phyloP scores from a whole-genome alignment of 2,113 vertebrate genomes.

The Lanius ludovicianus region DNA sequence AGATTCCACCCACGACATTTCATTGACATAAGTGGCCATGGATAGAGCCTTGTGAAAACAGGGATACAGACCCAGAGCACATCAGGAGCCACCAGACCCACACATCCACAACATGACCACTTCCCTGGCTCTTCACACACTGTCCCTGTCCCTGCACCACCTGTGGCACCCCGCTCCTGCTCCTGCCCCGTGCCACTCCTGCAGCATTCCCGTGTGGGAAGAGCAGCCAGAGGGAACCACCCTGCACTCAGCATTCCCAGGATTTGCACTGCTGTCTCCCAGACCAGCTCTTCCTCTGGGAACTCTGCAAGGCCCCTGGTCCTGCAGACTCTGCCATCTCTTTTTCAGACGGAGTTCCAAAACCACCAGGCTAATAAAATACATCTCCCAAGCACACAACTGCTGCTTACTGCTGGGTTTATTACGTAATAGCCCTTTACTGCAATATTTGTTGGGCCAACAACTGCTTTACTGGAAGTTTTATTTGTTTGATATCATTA shows the following conservation, averaged over 20 bases:
- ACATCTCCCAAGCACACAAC: not conserved
- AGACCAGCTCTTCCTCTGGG: not conserved
- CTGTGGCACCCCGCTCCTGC: fast-evolving
- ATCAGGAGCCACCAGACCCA: not conserved
- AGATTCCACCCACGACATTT: not conserved
- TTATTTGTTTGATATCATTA: not conserved
- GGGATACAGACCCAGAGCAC: not conserved
- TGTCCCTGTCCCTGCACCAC: not conserved
- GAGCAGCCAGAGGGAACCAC: fast-evolving
- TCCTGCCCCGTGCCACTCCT: not conserved
- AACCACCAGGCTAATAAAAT: not conserved
- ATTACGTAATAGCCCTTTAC: not conserved
- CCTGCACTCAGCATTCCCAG: fast-evolving
- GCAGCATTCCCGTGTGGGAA: not conserved
- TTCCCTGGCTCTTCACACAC: not conserved
- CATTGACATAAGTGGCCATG: not conserved
- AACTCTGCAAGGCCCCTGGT: not conserved
- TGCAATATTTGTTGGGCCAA: not conserved
- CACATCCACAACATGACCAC: not conserved
- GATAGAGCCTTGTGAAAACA: not conserved
- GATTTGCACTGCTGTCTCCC: not conserved
- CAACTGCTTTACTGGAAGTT: not conserved
- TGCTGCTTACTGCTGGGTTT: not conserved
- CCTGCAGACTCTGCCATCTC: not conserved
- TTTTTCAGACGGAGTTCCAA: not conserved